Percentiles rank a stretch among this genome's conserved stretches.
phyloP scores from a whole-genome alignment of 2,888 invertebrate genomes.

The Parnassius apollo region DNA sequence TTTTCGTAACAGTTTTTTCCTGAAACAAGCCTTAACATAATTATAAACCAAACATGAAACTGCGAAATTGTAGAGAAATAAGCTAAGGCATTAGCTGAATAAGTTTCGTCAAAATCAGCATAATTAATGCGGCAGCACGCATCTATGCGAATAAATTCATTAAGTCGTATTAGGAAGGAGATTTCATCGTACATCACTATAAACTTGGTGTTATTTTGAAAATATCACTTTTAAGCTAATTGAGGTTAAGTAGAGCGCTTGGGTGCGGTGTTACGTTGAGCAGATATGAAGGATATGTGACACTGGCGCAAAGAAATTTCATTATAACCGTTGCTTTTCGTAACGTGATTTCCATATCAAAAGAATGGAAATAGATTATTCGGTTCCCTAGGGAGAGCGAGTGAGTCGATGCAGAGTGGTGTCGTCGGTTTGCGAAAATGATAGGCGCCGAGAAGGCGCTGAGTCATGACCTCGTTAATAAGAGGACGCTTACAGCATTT shows the following conservation, averaged over 20 bases:
- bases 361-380: conserved; percentile 55
- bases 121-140: conserved; percentile 70
- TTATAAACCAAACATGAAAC: conserved; percentile 16
- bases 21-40: conserved; percentile 22
- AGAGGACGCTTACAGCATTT: conserved; percentile 42
- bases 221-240: conserved; percentile 9
- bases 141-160: conserved; percentile 69
- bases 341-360: conserved; percentile 30
- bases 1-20: conserved; percentile 20
- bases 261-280: neutral
- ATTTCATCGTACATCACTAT: conserved; percentile 23
- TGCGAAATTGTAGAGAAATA: conserved; percentile 34
- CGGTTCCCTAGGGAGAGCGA: conserved; percentile 39
- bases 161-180: conserved; percentile 50
- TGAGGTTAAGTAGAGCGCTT: conserved; percentile 2
- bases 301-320: conserved; percentile 16
- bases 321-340: conserved; percentile 20
- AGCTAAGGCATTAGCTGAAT: conserved; percentile 25
- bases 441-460: conserved; percentile 66
- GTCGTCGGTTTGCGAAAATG: conserved; percentile 43
- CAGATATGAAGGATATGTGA: conserved; percentile 8
- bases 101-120: conserved; percentile 52
- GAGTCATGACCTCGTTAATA: conserved; percentile 68
- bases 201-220: conserved; percentile 12
- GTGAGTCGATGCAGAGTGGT: conserved; percentile 44